Evolutionary conservation across 2,113 vertebrate species (phyloP).

Genomic region (Podilymbus podiceps): DNA sequence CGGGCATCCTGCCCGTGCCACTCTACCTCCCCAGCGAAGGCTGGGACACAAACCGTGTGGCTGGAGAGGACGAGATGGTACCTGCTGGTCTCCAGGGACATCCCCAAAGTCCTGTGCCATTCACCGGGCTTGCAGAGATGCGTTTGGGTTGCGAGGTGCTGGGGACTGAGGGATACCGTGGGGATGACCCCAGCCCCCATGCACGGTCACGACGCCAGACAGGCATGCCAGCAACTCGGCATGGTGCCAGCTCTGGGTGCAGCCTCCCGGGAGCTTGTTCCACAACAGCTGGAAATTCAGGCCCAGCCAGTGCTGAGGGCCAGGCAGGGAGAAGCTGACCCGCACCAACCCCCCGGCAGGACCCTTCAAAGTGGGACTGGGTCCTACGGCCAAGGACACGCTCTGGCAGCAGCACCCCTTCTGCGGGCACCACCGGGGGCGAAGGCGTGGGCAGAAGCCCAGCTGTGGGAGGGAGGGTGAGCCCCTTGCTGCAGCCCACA

Average conservation of each 20-base stretch:
- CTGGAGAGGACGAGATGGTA: background rate
- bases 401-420: background rate
- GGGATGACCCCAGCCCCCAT: background rate
- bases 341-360: background rate
- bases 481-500: background rate
- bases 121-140: rapidly evolving
- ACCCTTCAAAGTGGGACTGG: background rate
- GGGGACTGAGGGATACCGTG: background rate
- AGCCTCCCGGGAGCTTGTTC: background rate
- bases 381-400: background rate
- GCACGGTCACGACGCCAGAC: rapidly evolving
- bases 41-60: background rate
- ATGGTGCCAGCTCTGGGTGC: background rate
- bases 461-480: background rate
- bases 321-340: background rate
- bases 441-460: background rate
- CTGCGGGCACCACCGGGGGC: background rate
- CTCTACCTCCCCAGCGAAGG: background rate
- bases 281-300: slow-evolving; percentile 15
- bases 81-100: background rate
- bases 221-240: background rate
- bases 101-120: background rate
- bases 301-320: background rate
- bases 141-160: background rate
- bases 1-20: too few relatives aligned